Evolutionary conservation across 2,888 invertebrate species (phyloP), one percentile per base, ranked within the genome.

Genomic region (Holacanthella duospinosa): DNA sequence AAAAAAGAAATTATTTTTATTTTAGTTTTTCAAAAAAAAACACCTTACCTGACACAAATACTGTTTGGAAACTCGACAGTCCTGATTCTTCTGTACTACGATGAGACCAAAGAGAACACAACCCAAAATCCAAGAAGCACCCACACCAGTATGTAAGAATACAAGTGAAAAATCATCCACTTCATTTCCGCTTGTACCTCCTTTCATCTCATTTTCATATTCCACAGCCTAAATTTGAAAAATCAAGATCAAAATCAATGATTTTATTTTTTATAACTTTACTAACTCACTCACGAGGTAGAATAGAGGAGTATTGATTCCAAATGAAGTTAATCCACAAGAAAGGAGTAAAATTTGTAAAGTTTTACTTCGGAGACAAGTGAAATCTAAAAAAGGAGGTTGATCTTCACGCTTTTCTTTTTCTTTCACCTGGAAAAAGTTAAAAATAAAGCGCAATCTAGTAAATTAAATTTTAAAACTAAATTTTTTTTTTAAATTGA

Each of bases 241-340:
- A 65, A 60, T 36, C 1, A 28, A 53, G 43, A 29, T 2, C 4
- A 27, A 44, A 28, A 55, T 26, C 54, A 54, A 28, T 19, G 3
- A 36, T 48, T 75, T 84, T 21, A 26, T n/a, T 16, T 36, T 36
- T 36, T 36, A 36, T 36, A 9, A 36, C 6, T 9, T 16, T 36
- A 16, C 9, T 9, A 16, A 36, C 36, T 36, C 36, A 9, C 54
- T 58, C 75, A 84, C 84, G 79, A 92, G 78, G 76, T 88, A 87
- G 76, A 91, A 87, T 73, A 91, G 85, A 1, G 92, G 92, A 0
- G 89, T 88, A 75, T 88, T 88, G 73, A 90, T 86, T 24, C 92
- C 92, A 75, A 91, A 86, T 4, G 89, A 87, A 59, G 83, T 82
- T 66, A 90, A 85, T 9, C 87, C 86, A 1, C 89, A 87, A 3